Evolutionary conservation across 2,888 invertebrate species (phyloP).

Genomic region (Tetranychus truncatus): DNA sequence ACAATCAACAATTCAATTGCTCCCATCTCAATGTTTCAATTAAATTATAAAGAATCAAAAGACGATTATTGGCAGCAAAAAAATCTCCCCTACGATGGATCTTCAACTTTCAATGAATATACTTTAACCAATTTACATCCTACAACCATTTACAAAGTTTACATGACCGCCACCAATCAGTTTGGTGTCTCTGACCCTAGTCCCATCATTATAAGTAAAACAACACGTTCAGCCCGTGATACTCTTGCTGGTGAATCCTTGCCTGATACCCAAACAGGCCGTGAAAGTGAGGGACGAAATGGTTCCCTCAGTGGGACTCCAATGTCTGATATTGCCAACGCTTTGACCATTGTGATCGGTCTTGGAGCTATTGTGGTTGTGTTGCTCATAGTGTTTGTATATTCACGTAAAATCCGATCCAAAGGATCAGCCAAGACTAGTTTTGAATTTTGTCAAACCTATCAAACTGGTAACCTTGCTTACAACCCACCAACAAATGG

Average conservation of each 20-base stretch:
- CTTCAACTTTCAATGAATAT: slow-evolving; percentile 11
- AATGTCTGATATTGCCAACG: slow-evolving; percentile 7
- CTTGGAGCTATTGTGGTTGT: slow-evolving; percentile 22
- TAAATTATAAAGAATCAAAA: slow-evolving; percentile 19
- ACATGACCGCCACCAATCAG: slow-evolving; percentile 8
- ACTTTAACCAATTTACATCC: neutral
- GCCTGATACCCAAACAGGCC: neutral
- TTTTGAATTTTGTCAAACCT: neutral
- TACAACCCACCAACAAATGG: neutral
- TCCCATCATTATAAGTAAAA: slow-evolving; percentile 20
- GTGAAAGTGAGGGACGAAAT: neutral
- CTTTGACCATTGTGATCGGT: slow-evolving; percentile 16
- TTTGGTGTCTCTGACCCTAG: slow-evolving; percentile 25
- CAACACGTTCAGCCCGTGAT: neutral
- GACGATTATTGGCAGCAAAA: slow-evolving; percentile 20
- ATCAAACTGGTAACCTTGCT: neutral
- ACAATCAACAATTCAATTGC: neutral
- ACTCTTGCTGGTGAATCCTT: slow-evolving; percentile 15
- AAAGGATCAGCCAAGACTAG: neutral
- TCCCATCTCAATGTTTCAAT: neutral
- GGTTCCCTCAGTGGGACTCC: slow-evolving; percentile 14
- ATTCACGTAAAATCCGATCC: slow-evolving; percentile 23
- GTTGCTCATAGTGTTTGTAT: slow-evolving; percentile 24
- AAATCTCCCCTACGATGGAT: slow-evolving; percentile 11
- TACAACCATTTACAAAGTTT: neutral